A percentile compares a stretch with the other conserved stretches of the same genome.
phyloP scores from a whole-genome alignment of 2,113 vertebrate genomes.

The Burhinus bistriatus region DNA sequence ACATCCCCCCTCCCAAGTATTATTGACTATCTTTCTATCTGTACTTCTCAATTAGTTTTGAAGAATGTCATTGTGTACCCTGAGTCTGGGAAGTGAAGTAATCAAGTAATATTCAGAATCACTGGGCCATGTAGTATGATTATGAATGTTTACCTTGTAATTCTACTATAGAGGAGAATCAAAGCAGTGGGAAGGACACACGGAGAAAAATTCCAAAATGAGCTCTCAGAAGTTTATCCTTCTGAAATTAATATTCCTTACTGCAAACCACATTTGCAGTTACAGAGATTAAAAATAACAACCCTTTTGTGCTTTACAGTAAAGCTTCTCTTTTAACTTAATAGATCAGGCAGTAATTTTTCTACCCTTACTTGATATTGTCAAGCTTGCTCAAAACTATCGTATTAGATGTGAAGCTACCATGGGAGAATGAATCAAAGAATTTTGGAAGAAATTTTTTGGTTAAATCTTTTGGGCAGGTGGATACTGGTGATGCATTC shows the following conservation, averaged over 20 bases:
- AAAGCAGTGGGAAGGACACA: background rate
- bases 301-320: background rate
- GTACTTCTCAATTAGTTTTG: constrained; percentile 31
- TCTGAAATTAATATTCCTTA: background rate
- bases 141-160: constrained; percentile 45
- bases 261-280: background rate
- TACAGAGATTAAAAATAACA: background rate
- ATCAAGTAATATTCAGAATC: constrained; percentile 55
- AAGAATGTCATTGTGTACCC: constrained; percentile 14
- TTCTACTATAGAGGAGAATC: background rate
- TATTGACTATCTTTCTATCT: background rate
- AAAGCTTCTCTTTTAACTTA: background rate
- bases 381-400: background rate
- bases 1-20: background rate
- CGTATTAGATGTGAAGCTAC: background rate
- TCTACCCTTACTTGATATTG: background rate
- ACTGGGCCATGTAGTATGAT: constrained; percentile 26
- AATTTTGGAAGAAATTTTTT: background rate
- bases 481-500: background rate
- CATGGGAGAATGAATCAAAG: background rate
- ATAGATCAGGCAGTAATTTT: background rate
- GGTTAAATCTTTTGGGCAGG: background rate
- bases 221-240: background rate
- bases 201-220: background rate
- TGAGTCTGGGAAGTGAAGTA: constrained; percentile 11